Percentiles rank a stretch among this genome's conserved stretches.
Evolutionary conservation across 2,797 vertebrate species (phyloP).

Genomic region (Myoxocephalus aenaeus): DNA sequence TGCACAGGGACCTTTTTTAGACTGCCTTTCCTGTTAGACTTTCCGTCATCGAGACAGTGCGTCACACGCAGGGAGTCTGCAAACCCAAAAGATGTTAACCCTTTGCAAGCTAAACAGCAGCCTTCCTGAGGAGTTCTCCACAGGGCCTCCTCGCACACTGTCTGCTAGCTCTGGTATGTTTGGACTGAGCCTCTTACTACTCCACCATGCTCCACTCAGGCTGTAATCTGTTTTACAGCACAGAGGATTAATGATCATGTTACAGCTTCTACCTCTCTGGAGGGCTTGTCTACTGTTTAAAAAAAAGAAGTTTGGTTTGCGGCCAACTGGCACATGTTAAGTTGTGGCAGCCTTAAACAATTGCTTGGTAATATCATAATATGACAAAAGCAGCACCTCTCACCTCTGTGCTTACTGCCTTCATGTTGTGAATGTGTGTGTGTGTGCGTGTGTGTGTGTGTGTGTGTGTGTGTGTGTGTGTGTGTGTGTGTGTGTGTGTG

Average conservation of each 20-base stretch:
- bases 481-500: conserved; percentile 32
- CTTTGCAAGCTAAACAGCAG: conserved; percentile 66
- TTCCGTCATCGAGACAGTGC: conserved; percentile 85
- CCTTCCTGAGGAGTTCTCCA: conserved; percentile 57
- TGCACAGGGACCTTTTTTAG: conserved; percentile 83
- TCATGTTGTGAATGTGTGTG: background rate
- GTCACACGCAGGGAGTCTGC: conserved; percentile 81
- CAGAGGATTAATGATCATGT: conserved; percentile 75
- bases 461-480: conserved; percentile 32
- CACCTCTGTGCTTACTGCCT: conserved; percentile 39
- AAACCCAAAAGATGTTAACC: conserved; percentile 79
- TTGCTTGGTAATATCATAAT: conserved; percentile 66
- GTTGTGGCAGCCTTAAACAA: conserved; percentile 41
- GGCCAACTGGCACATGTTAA: conserved; percentile 55
- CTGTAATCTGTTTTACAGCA: conserved; percentile 81
- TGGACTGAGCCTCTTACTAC: conserved; percentile 68
- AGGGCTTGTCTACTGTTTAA: conserved; percentile 54
- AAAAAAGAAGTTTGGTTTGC: conserved; percentile 57
- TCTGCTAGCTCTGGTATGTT: conserved; percentile 64
- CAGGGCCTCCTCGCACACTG: conserved; percentile 66
- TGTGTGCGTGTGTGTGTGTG: conserved; percentile 30
- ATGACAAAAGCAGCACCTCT: conserved; percentile 44
- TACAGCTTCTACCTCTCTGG: conserved; percentile 65
- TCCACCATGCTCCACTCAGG: conserved; percentile 62
- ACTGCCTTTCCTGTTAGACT: conserved; percentile 85